Base-by-base conservation (phyloP, 1,140 invertebrate genomes). In the Leptinotarsa texana region DNA sequence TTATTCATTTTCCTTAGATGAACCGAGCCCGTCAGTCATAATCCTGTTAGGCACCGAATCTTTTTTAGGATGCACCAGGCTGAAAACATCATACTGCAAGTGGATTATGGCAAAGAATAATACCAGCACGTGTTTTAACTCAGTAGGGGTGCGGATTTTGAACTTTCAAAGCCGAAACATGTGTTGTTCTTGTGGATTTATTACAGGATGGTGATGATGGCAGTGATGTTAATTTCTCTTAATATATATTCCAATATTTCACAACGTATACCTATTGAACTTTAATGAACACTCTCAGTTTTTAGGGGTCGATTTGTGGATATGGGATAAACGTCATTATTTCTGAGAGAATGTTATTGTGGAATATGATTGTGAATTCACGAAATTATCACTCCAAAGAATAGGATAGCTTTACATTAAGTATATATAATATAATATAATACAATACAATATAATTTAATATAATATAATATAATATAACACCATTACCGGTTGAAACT, bases 131-230 rank as follows among this genome's bases (percentile, higher is more conserved):
- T 71, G 69, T 71, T 57, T 62, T 47, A 27, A 27, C 69, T n/a
- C 69, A 24, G 18, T 63, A 61, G 33, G 69, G 69, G 69, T 71
- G 33, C 33, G 33, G 69, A 71, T 62, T 71, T 71, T 8, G 61
- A 71, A 61, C 24, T 49, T 71, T 57, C 33, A 57, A 71, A 71
- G 49, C 51, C 57, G 49, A 71, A 71, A 71, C 69, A 71, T 71
- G 69, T 71, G 69, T 27, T 57, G 51, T 57, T 57, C n/a, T 57
- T 57, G n/a, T 57, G 51, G n/a, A 57, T 57, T 57, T 57, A 57
- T 57, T 57, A 57, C 51, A 57, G 51, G 51, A 57, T 57, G 51
- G 51, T 57, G 51, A 57, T 15, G n/a, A 57, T 57, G 51, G 13
- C 15, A 57, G 1, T 4, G 15, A 57, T 57, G 13, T 5, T 57